Evolutionary conservation across 2,113 vertebrate species (phyloP).

Genomic region (Aphyosemion australe): DNA sequence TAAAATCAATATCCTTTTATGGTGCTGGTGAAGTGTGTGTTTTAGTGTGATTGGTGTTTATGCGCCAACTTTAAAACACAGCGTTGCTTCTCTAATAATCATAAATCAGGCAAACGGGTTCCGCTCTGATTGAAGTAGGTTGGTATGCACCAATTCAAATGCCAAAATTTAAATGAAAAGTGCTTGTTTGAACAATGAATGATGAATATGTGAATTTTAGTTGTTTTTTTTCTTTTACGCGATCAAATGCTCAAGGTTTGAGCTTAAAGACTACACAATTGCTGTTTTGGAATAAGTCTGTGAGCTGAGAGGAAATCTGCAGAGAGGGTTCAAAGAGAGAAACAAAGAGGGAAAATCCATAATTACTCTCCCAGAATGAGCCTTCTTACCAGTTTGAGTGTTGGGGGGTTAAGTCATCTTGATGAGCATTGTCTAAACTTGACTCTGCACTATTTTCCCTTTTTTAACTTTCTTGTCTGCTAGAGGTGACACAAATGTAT

Average conservation of each 20-base stretch:
- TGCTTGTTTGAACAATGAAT: slow-evolving; percentile 39
- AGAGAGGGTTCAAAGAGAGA: slow-evolving; percentile 9
- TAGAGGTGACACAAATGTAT: slow-evolving; percentile 72
- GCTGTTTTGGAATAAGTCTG: slow-evolving; percentile 29
- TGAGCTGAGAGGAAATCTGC: slow-evolving; percentile 8
- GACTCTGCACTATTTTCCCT: slow-evolving; percentile 14
- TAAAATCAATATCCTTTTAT: slow-evolving; percentile 34
- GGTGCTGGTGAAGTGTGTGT: not conserved
- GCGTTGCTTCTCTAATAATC: slow-evolving; percentile 19
- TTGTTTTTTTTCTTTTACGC: slow-evolving; percentile 53
- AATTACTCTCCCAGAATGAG: slow-evolving; percentile 46
- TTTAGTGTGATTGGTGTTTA: slow-evolving; percentile 1
- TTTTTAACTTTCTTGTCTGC: slow-evolving; percentile 43
- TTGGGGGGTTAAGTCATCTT: slow-evolving; percentile 50
- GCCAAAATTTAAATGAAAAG: slow-evolving; percentile 22
- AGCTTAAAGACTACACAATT: slow-evolving; percentile 45
- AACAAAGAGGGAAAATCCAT: slow-evolving; percentile 20
- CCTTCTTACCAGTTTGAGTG: slow-evolving; percentile 18
- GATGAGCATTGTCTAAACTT: slow-evolving; percentile 54
- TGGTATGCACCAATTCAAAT: not conserved
- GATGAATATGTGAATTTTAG: slow-evolving; percentile 57
- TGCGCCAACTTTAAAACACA: slow-evolving; percentile 7
- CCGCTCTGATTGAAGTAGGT: slow-evolving; percentile 7
- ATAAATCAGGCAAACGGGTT: slow-evolving; percentile 29
- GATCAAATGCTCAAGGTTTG: slow-evolving; percentile 51